Conservation (phyloP, 2,113 vertebrate species). For the Paracanthobrama guichenoti region DNA sequence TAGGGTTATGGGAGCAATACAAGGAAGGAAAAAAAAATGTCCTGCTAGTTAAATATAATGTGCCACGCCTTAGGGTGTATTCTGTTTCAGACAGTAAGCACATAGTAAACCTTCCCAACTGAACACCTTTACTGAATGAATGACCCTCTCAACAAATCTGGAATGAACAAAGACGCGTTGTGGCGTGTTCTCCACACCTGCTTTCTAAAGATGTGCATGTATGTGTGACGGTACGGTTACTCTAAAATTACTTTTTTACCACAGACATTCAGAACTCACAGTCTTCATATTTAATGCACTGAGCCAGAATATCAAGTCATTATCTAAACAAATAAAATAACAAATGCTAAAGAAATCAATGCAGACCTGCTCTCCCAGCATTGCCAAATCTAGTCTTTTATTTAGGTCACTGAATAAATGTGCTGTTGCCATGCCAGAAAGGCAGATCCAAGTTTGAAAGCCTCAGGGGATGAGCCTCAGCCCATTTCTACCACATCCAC, state of each 20-base stretch:
- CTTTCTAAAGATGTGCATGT: slow-evolving; percentile 26
- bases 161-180: slow-evolving; percentile 21
- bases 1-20: not conserved
- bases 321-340: not conserved
- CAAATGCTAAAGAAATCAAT: not conserved
- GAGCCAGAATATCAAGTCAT: not conserved
- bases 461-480: slow-evolving; percentile 33
- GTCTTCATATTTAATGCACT: not conserved
- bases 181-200: slow-evolving; percentile 20
- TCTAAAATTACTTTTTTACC: not conserved
- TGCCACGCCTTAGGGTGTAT: not conserved
- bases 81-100: not conserved
- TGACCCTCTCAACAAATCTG: slow-evolving; percentile 3
- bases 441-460: slow-evolving; percentile 37
- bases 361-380: slow-evolving; percentile 20
- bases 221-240: not conserved
- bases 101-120: not conserved
- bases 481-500: slow-evolving; percentile 24
- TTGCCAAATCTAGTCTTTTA: slow-evolving; percentile 13
- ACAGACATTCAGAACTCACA: not conserved
- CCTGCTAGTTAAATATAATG: not conserved
- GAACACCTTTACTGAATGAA: slow-evolving; percentile 3
- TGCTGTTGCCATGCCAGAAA: slow-evolving; percentile 6
- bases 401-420: slow-evolving; percentile 48
- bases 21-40: not conserved